Conservation (phyloP, 2,888 invertebrate genomes). For the Xestia c-nigrum region DNA sequence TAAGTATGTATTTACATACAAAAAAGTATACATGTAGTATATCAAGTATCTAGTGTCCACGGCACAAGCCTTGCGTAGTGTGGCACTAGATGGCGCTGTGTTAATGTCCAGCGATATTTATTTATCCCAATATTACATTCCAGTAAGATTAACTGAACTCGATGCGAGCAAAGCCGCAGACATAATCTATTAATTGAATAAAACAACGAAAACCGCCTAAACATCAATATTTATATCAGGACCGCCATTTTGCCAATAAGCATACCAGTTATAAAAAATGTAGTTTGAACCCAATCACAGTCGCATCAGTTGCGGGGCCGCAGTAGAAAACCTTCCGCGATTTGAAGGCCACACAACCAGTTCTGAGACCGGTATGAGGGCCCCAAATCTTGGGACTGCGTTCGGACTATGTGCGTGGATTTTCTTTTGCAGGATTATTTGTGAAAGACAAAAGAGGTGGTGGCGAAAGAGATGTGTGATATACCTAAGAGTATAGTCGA, state of each 20-base stretch:
- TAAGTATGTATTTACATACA: too few species aligned
- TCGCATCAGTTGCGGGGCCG: slow-evolving; percentile 76
- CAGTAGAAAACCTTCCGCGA: slow-evolving; percentile 83
- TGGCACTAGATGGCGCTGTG: too few species aligned
- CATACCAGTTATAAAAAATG: slow-evolving; percentile 51
- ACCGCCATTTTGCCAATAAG: slow-evolving; percentile 51
- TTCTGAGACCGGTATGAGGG: slow-evolving; percentile 80
- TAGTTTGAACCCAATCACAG: slow-evolving; percentile 51
- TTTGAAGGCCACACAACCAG: slow-evolving; percentile 85
- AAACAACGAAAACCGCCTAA: slow-evolving; percentile 19
- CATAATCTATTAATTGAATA: background rate
- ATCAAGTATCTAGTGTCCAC: too few species aligned
- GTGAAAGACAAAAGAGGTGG: background rate
- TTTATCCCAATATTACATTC: too few species aligned
- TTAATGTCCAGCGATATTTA: too few species aligned
- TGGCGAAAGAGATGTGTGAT: too few species aligned
- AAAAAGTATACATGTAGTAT: too few species aligned
- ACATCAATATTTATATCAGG: slow-evolving; percentile 43
- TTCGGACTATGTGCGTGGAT: slow-evolving; percentile 41
- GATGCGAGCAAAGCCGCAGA: background rate
- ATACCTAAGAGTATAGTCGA: too few species aligned
- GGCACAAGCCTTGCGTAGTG: too few species aligned
- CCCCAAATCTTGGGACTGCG: slow-evolving; percentile 58
- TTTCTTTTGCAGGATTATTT: slow-evolving; percentile 47
- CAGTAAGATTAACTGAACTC: background rate